Base-by-base conservation (phyloP, 2,888 invertebrate genomes). In the Drosophila paramelanica region DNA sequence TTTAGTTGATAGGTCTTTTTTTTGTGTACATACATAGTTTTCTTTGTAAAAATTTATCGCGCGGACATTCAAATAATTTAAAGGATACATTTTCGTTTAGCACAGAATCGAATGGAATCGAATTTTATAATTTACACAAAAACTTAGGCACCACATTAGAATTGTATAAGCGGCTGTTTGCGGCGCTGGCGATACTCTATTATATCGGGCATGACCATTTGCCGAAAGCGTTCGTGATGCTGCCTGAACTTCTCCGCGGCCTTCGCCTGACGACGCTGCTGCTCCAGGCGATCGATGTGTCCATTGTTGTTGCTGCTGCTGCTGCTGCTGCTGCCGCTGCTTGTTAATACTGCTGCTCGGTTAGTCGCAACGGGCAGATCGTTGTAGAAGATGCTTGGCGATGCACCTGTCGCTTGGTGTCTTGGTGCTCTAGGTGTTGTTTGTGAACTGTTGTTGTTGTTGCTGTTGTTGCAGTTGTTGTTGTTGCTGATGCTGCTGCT, bases 151-250 rank as follows among this genome's bases (percentile, higher is more conserved):
- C 14, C 39, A 42, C 10, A 80, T 90, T 82, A 92, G 73, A 92
- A 84, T 73, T 91, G 87, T 65, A 92, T 91, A 4, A 92, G 79
- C 23, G 92, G 92, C 65, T 89, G 84, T 11, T 79, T 78, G 41
- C 85, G 89, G 41, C 88, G 74, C 38, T 79, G 69, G 36, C 88
- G 88, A 71, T 91, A 89, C 10, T 81, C 86, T 8, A 77, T 67
- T 14, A 92, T 79, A 66, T 92, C 91, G 7, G 80, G 77, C 87
- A 92, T 86, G 27, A 92, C 83, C 43, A 88, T 61, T 36, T 79
- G 64, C 10, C 90, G 89, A 72, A 89, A 90, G 41, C 71, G 73
- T 59, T 92, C 91, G 50, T 92, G 92, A 11, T 73, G 57, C 14
- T 74, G 72, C 4, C 71, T 75, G 46, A 91, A 92, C 36, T 82